Percentiles rank a stretch among this genome's conserved stretches.
phyloP scores from a whole-genome alignment of 1,140 invertebrate genomes.

The Meloidogyne hapla region DNA sequence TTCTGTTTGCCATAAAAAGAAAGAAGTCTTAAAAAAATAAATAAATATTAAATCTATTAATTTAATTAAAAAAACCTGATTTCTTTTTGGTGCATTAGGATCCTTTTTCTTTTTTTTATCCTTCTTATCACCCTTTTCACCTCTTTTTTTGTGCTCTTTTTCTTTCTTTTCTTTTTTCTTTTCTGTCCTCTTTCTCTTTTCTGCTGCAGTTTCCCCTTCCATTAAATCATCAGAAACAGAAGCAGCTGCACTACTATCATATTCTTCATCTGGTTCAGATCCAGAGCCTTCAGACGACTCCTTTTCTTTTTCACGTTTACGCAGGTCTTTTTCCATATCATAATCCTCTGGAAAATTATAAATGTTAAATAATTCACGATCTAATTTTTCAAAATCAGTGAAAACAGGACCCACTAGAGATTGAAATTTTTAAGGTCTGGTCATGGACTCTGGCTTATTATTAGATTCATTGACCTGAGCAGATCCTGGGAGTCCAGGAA shows the following conservation, averaged over 20 bases:
- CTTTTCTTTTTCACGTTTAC: slow-evolving; percentile 66
- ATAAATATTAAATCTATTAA: neutral
- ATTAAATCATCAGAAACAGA: slow-evolving; percentile 55
- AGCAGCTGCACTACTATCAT: slow-evolving; percentile 41
- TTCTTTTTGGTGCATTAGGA: slow-evolving; percentile 80
- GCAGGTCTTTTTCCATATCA: slow-evolving; percentile 65
- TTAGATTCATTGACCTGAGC: too few relatives aligned
- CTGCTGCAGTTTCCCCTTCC: neutral
- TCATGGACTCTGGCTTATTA: too few relatives aligned
- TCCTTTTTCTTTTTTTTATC: neutral
- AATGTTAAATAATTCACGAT: too few relatives aligned
- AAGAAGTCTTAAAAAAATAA: slow-evolving; percentile 72
- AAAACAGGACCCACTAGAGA: too few relatives aligned
- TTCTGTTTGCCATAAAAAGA: slow-evolving; percentile 89
- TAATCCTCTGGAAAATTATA: slow-evolving; percentile 45
- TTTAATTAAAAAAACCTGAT: slow-evolving; percentile 62
- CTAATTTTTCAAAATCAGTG: too few relatives aligned
- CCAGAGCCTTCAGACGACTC: slow-evolving; percentile 57
- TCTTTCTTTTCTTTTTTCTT: slow-evolving; percentile 74
- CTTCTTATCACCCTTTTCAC: slow-evolving; percentile 35
- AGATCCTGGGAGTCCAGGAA: too few relatives aligned
- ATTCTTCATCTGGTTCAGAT: slow-evolving; percentile 63
- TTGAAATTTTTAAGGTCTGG: too few relatives aligned
- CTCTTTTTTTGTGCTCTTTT: slow-evolving; percentile 33
- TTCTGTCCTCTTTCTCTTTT: slow-evolving; percentile 68